These are phyloP conservation scores for Halcyon senegalensis DNA, from an alignment of 2,113 vertebrate species.

Conservation along the genomic window DNA sequence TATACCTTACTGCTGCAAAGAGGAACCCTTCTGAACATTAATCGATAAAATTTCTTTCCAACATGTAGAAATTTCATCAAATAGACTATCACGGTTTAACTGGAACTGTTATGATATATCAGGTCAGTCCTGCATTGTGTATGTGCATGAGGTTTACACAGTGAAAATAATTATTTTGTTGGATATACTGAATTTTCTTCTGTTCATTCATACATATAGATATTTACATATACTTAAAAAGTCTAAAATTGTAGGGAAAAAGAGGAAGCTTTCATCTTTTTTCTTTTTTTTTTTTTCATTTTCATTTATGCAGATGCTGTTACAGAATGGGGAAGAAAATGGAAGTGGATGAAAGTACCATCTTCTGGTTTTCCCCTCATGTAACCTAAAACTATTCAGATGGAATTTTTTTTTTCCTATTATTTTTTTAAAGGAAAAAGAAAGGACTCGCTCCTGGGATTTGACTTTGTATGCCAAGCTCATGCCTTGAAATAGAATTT, in stretches of 20 bases:
- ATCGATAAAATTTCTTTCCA: not conserved
- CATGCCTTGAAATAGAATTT: constrained; percentile 56
- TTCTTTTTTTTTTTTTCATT: not conserved
- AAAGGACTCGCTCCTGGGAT: not conserved
- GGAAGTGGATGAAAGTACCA: not conserved
- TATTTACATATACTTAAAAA: not conserved
- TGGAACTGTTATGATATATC: not conserved
- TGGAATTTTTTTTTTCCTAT: not conserved
- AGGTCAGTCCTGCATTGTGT: not conserved
- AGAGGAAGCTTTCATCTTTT: not conserved
- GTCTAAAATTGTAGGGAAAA: not conserved
- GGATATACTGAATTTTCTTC: not conserved
- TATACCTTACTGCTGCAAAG: not conserved
- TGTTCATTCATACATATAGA: not conserved
- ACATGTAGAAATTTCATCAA: not conserved
- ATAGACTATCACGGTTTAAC: not conserved
- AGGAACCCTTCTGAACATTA: not conserved
- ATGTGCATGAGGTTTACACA: not conserved
- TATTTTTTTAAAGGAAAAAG: constrained; percentile 37
- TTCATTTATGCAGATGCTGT: not conserved
- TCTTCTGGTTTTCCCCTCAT: not conserved
- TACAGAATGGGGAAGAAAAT: not conserved
- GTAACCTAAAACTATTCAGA: constrained; percentile 33
- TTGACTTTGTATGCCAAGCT: constrained; percentile 46
- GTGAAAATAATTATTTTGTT: not conserved